Evolutionary conservation across 2,113 vertebrate genomes (phyloP).

Genomic region (Grantiella picta): DNA sequence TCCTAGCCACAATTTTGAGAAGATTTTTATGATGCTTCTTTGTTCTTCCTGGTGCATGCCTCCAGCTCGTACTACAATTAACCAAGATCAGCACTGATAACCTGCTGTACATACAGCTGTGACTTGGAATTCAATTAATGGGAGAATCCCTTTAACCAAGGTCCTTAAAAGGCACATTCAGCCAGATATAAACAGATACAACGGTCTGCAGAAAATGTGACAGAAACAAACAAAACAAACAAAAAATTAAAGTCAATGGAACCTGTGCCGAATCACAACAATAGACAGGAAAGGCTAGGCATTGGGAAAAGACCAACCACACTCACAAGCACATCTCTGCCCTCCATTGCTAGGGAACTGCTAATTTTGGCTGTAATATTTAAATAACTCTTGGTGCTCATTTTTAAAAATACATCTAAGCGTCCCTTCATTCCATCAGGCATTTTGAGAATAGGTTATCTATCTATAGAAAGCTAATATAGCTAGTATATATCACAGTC

Average conservation of each 20-base stretch:
- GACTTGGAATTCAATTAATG: neutral
- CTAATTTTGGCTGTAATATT: neutral
- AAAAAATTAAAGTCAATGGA: neutral
- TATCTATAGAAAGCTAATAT: neutral
- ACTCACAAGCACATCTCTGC: neutral
- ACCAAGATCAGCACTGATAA: neutral
- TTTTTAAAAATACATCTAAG: neutral
- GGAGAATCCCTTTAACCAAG: neutral
- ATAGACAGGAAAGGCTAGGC: neutral
- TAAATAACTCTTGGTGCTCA: neutral
- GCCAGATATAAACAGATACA: neutral
- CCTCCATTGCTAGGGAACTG: neutral
- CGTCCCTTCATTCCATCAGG: neutral
- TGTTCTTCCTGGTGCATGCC: neutral
- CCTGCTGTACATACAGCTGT: neutral
- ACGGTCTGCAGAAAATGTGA: neutral
- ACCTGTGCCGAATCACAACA: neutral
- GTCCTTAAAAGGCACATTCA: neutral
- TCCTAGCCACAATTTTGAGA: neutral
- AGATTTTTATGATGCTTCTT: neutral
- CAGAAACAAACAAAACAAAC: neutral
- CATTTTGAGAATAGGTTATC: neutral
- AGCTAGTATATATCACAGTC: neutral
- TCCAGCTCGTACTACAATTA: neutral
- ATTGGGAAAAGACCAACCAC: neutral